A percentile compares a stretch with the other conserved stretches of the same genome.
Evolutionary conservation across 2,113 vertebrate species (phyloP).

Genomic region (Oreochromis tanganicae): DNA sequence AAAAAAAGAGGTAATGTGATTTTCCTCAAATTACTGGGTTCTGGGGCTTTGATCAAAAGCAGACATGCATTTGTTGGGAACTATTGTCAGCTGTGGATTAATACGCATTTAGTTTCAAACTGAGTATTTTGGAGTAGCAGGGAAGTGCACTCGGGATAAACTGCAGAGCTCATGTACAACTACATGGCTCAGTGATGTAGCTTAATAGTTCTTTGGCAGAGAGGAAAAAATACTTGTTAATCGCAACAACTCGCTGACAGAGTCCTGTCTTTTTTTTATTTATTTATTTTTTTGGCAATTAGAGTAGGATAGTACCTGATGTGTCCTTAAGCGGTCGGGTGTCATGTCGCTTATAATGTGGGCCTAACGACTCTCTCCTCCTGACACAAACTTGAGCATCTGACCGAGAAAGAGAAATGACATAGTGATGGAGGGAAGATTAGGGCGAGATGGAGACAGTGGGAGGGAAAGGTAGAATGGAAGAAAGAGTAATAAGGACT

Average conservation of each 20-base stretch:
- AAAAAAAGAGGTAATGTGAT: neutral
- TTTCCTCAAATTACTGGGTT: neutral
- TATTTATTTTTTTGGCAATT: neutral
- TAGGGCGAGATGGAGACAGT: slow-evolving; percentile 26
- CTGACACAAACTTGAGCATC: neutral
- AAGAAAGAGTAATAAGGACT: slow-evolving; percentile 37
- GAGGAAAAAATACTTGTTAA: neutral
- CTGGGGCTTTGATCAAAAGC: neutral
- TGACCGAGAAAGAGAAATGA: slow-evolving; percentile 19
- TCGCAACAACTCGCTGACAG: neutral
- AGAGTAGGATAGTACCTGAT: neutral
- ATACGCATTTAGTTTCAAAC: neutral
- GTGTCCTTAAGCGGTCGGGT: neutral
- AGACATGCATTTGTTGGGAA: neutral
- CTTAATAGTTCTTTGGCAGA: neutral
- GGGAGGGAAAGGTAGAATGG: slow-evolving; percentile 32
- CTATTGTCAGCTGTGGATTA: neutral
- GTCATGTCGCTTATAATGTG: neutral
- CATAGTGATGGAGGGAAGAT: slow-evolving; percentile 32
- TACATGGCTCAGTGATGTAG: neutral
- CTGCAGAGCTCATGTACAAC: neutral
- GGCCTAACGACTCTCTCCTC: neutral
- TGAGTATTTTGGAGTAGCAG: neutral
- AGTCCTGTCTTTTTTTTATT: neutral
- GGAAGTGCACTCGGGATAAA: neutral